A percentile compares a stretch with the other conserved stretches of the same genome.
Conservation (phyloP, 2,888 invertebrate genomes). For the Herminia tarsipennalis region DNA sequence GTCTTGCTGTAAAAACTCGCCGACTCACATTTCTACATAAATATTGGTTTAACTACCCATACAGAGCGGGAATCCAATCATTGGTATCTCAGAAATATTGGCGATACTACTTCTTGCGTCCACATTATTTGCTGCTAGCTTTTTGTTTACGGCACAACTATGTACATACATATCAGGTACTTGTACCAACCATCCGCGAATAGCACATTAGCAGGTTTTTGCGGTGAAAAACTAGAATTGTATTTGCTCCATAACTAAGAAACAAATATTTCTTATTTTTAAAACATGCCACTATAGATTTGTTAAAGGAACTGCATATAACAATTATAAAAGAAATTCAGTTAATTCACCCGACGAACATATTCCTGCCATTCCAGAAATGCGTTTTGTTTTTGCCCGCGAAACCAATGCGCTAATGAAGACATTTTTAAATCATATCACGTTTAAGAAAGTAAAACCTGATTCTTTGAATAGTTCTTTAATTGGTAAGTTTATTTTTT, state of each 20-base stretch:
- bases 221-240: no score
- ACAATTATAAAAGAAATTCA: constrained; percentile 35
- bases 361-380: constrained; percentile 53
- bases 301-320: no score
- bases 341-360: constrained; percentile 17
- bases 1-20: constrained; percentile 60
- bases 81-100: constrained; percentile 47
- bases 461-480: constrained; percentile 46
- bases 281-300: no score
- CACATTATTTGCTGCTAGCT: constrained; percentile 25
- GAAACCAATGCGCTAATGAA: constrained; percentile 57
- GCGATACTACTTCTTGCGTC: constrained; percentile 31
- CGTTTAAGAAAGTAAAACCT: constrained; percentile 47
- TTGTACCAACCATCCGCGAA: constrained; percentile 11
- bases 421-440: constrained; percentile 65
- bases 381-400: constrained; percentile 49
- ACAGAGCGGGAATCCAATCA: constrained; percentile 45
- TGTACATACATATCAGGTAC: no score
- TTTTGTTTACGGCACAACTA: constrained; percentile 27
- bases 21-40: constrained; percentile 72
- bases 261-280: no score
- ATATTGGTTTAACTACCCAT: constrained; percentile 61
- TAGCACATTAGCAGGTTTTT: no score
- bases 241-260: no score
- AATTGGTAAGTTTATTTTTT: constrained; percentile 13